phyloP scores from a whole-genome alignment of 1,140 invertebrate species.

The Cydia pomonella region DNA sequence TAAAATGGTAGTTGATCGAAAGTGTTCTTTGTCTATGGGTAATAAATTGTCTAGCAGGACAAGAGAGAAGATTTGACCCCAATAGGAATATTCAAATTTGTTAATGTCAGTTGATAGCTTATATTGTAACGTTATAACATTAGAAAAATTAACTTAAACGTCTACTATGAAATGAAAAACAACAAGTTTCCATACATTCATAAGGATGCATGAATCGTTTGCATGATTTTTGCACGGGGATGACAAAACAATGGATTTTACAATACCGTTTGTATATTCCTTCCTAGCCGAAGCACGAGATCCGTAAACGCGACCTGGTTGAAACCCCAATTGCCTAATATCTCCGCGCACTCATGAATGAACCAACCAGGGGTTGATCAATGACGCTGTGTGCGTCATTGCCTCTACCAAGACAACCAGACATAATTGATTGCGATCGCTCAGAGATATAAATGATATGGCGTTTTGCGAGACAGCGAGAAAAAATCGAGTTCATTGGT shows the following conservation, averaged over 20 bases:
- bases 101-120: too few relatives aligned
- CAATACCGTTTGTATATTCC: constrained; percentile 23
- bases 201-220: not conserved
- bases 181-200: too few relatives aligned
- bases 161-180: too few relatives aligned
- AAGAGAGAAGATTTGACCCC: too few relatives aligned
- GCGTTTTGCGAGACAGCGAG: not conserved
- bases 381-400: constrained; percentile 64
- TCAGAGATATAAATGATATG: constrained; percentile 21
- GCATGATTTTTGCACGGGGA: not conserved
- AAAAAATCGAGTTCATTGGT: constrained; percentile 50
- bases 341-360: constrained; percentile 63
- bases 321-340: constrained; percentile 68
- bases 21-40: too few relatives aligned
- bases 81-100: too few relatives aligned
- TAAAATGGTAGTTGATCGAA: too few relatives aligned
- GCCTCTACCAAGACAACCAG: constrained; percentile 54
- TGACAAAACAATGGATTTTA: constrained; percentile 8
- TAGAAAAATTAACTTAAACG: too few relatives aligned
- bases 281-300: constrained; percentile 46
- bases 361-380: constrained; percentile 69
- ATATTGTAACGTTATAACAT: too few relatives aligned
- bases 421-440: constrained; percentile 27
- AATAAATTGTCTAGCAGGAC: too few relatives aligned
- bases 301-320: constrained; percentile 67